Conservation (phyloP, 2,113 vertebrate species). For the Heptranchias perlo region DNA sequence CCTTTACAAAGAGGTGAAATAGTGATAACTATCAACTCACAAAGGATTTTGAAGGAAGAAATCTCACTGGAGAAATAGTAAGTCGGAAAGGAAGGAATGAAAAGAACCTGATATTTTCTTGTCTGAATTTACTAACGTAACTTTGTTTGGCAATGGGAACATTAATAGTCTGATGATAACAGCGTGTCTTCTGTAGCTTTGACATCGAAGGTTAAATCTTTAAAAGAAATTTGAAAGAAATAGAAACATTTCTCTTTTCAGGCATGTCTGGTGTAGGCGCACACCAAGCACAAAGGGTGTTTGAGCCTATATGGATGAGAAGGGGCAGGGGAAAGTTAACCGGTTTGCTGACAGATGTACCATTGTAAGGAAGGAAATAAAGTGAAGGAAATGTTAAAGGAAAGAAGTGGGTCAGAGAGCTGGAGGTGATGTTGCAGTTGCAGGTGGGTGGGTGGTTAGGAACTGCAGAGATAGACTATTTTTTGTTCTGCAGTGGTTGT, state of each 20-base stretch:
- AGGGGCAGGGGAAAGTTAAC: not conserved
- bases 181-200: not conserved
- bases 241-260: not conserved
- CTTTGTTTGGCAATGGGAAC: not conserved
- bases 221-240: not conserved
- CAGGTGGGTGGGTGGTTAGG: not conserved
- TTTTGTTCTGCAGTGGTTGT: not conserved
- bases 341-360: not conserved
- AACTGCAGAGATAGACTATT: not conserved
- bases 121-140: not conserved
- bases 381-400: not conserved
- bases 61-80: not conserved
- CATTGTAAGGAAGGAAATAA: not conserved
- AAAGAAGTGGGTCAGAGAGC: not conserved
- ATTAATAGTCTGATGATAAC: not conserved
- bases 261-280: not conserved
- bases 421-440: not conserved
- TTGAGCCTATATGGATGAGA: not conserved
- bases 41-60: not conserved
- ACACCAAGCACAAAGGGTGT: not conserved
- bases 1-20: not conserved
- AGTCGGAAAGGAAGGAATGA: not conserved
- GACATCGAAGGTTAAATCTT: not conserved
- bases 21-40: not conserved
- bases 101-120: not conserved